Percentiles rank a stretch among this genome's conserved stretches.
These are phyloP conservation scores for Channallabes apus DNA, from an alignment of 2,797 vertebrate species.

Conservation along the genomic window DNA sequence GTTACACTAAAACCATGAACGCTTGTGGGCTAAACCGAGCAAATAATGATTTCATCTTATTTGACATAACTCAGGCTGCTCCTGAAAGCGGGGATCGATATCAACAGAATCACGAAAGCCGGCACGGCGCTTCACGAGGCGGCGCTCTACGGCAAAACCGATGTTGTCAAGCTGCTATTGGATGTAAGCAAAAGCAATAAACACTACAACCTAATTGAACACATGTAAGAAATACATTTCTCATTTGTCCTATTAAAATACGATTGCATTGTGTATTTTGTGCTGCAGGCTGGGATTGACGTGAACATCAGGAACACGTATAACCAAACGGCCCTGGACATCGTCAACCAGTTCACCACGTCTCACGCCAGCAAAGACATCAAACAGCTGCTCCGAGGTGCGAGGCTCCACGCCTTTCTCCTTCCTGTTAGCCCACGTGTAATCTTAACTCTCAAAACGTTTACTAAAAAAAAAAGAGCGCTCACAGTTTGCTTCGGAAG, in stretches of 20 bases:
- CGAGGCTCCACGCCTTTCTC: constrained; percentile 24
- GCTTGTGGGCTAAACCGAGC: background rate
- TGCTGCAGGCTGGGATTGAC: constrained; percentile 69
- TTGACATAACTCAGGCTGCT: constrained; percentile 72
- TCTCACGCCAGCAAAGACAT: constrained; percentile 87
- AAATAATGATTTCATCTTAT: background rate
- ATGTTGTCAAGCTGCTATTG: constrained; percentile 82
- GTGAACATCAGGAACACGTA: constrained; percentile 86
- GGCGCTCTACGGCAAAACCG: constrained; percentile 81
- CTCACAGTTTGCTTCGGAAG: background rate
- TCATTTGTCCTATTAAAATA: background rate
- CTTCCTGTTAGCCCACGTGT: background rate
- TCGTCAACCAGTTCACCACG: constrained; percentile 88
- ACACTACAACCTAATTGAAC: background rate
- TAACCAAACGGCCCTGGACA: constrained; percentile 85
- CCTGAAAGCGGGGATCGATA: constrained; percentile 82
- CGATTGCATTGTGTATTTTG: background rate
- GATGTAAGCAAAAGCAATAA: constrained; percentile 70
- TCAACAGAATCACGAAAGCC: constrained; percentile 83
- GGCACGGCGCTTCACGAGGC: constrained; percentile 85
- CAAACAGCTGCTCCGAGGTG: constrained; percentile 85
- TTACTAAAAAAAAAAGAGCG: background rate
- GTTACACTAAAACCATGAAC: background rate
- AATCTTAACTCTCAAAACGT: background rate
- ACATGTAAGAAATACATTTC: background rate